Evolutionary conservation across 2,113 vertebrate species (phyloP), one percentile per base, ranked within the genome.

Genomic region (Penelope pileata): DNA sequence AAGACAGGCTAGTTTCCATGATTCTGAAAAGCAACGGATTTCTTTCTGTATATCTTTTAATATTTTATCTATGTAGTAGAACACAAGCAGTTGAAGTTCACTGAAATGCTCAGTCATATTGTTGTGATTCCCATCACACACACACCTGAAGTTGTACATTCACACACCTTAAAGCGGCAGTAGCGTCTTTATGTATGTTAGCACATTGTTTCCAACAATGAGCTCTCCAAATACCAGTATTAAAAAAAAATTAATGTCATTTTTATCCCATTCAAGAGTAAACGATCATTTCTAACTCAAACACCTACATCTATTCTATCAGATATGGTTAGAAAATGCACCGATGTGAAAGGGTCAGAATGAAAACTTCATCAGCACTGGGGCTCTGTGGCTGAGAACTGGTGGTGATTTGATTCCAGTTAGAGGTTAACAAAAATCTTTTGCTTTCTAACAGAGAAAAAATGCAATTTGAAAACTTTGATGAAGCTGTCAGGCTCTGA

Each of bases 401-500:
- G 36, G 58, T 53, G 67, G 32, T 94, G 58, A 42, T 42, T 83
- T 62, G 60, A 30, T 92, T 94, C 48, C 29, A 79, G 50, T 76
- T 68, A 69, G 40, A 96, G 83, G 45, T 85, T 62, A 87, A 30
- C 54, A 91, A 87, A 89, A 94, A 82, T 86, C 16, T 67, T 74
- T 27, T 93, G 56, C 60, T 94, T 86, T 93, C 38, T 95, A 97
- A 96, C 45, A 86, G 45, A n/a, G 24, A 70, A 90, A 92, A 94
- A 93, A 83, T 48, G 59, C 21, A 94, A 79, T 93, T 94, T 94
- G 74, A 96, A 94, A 95, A 86, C 32, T 93, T 51, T 91, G 84
- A 98, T 97, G 91, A 96, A 97, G 70, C 78, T 94, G 77, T 97
- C 94, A 97, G 91, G 36, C 86, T 96, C 88, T 94, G 60, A 94